Conservation (phyloP, 2,113 vertebrate genomes). For the Rhineura floridana region DNA sequence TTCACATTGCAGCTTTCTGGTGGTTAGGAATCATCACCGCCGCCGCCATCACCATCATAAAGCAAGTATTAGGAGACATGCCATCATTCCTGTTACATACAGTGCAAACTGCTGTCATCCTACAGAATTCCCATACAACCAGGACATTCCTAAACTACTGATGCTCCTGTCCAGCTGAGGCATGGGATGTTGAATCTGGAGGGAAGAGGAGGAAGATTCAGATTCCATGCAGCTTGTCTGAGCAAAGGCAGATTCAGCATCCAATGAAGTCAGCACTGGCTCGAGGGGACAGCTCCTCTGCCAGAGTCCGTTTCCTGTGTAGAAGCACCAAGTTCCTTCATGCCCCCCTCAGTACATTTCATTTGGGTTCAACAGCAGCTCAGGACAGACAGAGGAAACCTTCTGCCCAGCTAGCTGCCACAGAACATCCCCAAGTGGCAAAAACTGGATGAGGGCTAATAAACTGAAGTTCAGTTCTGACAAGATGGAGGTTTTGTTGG, state of each 20-base stretch:
- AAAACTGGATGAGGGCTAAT: not conserved
- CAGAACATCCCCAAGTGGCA: not conserved
- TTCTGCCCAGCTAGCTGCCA: not conserved
- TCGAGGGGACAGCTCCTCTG: not conserved
- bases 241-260: too few relatives aligned
- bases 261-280: not conserved
- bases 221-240: not conserved
- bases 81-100: too few relatives aligned
- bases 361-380: not conserved
- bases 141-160: too few relatives aligned
- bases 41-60: too few relatives aligned
- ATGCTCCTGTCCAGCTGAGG: too few relatives aligned
- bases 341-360: not conserved
- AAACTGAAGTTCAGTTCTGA: not conserved
- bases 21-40: too few relatives aligned
- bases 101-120: too few relatives aligned
- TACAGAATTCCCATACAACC: too few relatives aligned
- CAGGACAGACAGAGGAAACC: not conserved
- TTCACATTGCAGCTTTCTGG: too few relatives aligned
- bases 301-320: too few relatives aligned
- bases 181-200: too few relatives aligned
- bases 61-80: too few relatives aligned
- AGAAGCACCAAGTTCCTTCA: not conserved
- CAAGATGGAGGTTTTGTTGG: not conserved
- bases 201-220: not conserved